These are phyloP conservation scores for Enteromius thamalakanensis DNA, from an alignment of 2,797 vertebrate species.

Conservation along the genomic window DNA sequence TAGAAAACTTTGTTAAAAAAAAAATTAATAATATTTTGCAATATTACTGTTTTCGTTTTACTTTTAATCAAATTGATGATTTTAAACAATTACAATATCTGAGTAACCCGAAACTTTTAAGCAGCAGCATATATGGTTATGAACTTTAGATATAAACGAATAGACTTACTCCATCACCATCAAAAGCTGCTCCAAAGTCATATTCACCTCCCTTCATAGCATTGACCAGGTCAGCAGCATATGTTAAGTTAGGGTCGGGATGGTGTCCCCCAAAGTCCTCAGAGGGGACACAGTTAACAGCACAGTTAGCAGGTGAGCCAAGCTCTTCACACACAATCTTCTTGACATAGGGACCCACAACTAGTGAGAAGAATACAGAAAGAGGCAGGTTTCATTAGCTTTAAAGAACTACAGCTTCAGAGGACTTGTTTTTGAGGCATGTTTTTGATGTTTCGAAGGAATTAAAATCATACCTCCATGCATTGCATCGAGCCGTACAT, in stretches of 20 bases:
- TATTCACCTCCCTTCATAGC: slow-evolving; percentile 95
- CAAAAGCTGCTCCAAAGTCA: slow-evolving; percentile 96
- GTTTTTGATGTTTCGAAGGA: neutral
- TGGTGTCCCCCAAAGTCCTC: slow-evolving; percentile 98
- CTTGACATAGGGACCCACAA: slow-evolving; percentile 95
- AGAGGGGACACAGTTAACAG: slow-evolving; percentile 89
- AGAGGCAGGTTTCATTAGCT: neutral
- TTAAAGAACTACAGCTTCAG: neutral
- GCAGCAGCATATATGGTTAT: neutral
- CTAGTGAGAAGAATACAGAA: slow-evolving; percentile 67
- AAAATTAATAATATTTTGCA: neutral
- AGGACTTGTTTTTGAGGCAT: too few species aligned
- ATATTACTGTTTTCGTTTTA: neutral
- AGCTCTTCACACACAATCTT: slow-evolving; percentile 97
- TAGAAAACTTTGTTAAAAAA: neutral
- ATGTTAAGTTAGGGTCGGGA: slow-evolving; percentile 97
- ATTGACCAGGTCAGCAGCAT: slow-evolving; percentile 93
- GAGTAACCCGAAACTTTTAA: neutral
- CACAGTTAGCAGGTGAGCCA: slow-evolving; percentile 91
- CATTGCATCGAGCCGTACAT: slow-evolving; percentile 95
- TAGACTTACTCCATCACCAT: slow-evolving; percentile 91
- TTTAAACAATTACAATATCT: neutral
- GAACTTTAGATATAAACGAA: neutral
- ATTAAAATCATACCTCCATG: slow-evolving; percentile 86
- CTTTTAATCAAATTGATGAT: neutral